A percentile compares a stretch with the other conserved stretches of the same genome.
These are phyloP conservation scores for Calliopum simillimum DNA, from an alignment of 2,888 invertebrate genomes.

Conservation along the genomic window DNA sequence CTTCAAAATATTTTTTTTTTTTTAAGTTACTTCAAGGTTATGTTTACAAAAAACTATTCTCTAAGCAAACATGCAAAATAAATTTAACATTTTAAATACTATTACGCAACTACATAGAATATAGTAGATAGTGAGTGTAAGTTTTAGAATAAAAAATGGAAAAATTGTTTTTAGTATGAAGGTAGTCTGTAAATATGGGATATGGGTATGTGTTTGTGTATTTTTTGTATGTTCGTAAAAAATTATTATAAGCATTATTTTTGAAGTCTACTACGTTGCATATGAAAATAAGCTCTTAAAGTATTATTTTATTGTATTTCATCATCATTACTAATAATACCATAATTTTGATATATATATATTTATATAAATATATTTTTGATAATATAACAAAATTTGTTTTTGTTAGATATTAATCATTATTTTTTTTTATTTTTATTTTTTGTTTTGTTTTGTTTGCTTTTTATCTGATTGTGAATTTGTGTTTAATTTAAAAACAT, in stretches of 20 bases:
- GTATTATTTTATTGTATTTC: slow-evolving; percentile 16
- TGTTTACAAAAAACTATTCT: slow-evolving; percentile 16
- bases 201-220: background rate
- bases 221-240: slow-evolving; percentile 20
- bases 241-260: slow-evolving; percentile 16
- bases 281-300: slow-evolving; percentile 34
- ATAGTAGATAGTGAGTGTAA: too few relatives aligned
- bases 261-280: slow-evolving; percentile 31
- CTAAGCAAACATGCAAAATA: slow-evolving; percentile 22
- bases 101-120: too few relatives aligned
- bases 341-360: background rate
- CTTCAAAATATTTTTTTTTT: too few relatives aligned
- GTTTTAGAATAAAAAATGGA: too few relatives aligned
- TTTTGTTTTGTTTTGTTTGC: slow-evolving; percentile 7
- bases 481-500: slow-evolving; percentile 1
- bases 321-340: background rate
- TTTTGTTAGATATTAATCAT: slow-evolving; percentile 16
- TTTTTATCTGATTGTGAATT: background rate
- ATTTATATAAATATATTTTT: slow-evolving; percentile 1
- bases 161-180: too few relatives aligned
- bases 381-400: background rate
- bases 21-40: background rate
- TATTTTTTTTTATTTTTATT: background rate
- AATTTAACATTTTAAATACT: background rate
- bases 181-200: too few relatives aligned